A percentile compares a stretch with the other conserved stretches of the same genome.
Evolutionary conservation across 2,113 vertebrate species (phyloP).

Genomic region (Datnioides undecimradiatus): DNA sequence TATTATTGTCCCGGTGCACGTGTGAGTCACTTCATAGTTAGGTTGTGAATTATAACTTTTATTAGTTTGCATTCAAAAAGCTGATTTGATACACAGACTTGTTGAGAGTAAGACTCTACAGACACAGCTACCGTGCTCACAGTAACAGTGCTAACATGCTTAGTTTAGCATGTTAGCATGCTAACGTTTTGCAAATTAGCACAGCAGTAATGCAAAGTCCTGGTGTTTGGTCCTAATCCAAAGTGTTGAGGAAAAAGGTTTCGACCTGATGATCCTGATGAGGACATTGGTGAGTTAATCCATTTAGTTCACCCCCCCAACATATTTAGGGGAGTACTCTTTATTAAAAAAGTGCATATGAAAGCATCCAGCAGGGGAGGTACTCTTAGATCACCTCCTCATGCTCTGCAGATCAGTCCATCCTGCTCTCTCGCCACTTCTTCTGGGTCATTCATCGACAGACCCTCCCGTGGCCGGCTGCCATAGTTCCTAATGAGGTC

Average conservation of each 20-base stretch:
- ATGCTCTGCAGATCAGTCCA: conserved; percentile 10
- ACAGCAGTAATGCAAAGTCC: no score
- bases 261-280: background rate
- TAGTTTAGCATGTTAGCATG: background rate
- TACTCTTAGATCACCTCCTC: conserved; percentile 31
- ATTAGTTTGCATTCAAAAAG: background rate
- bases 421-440: conserved; percentile 16
- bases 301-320: background rate
- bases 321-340: background rate
- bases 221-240: background rate
- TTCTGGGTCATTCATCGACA: conserved; percentile 48
- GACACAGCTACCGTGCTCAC: background rate
- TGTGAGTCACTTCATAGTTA: no score
- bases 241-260: background rate
- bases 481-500: conserved; percentile 72
- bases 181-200: background rate
- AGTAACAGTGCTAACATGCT: background rate
- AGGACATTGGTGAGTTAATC: background rate
- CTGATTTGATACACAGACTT: background rate
- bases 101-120: no score
- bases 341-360: background rate
- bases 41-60: no score
- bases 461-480: conserved; percentile 41
- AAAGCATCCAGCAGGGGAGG: conserved; percentile 2
- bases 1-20: background rate